Evolutionary conservation across 2,113 vertebrate genomes (phyloP), one percentile per base, ranked within the genome.

Genomic region (Perca flavescens): DNA sequence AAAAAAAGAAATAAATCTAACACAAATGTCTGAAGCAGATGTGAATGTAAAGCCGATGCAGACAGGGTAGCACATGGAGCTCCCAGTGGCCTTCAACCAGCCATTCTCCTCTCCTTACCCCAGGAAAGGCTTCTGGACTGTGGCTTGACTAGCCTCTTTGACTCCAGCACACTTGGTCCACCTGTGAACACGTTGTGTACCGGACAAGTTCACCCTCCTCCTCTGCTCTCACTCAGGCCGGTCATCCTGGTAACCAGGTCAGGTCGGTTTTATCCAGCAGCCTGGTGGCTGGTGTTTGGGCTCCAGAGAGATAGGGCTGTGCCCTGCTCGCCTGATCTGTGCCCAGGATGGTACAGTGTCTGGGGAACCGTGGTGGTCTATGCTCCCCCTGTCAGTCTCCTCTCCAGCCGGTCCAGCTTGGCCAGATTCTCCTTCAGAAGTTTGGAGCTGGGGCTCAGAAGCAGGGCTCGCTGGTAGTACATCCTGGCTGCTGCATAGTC

Each of bases 381-480:
- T 1, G 91, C 61, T 79, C 84, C 90, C 93, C 95, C 65, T 93
- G 96, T 86, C 54, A 96, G 93, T 64, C 95, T 95, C 88, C 95
- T 97, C 93, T 99, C 97, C 61, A 99, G 92, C 60, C 98, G 96
- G 89, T 99, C 97, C 91, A 99, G 83, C 76, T 99, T 99, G 82
- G 97, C 97, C 47, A 99, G 93, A 80, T 99, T 99, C 85, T 99
- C 98, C 91, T 96, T 97, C 69, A 99, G 95, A 64, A 99, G 93
- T 88, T 95, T 97, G 93, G 97, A 99, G 73, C 96, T 95, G 9
- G 98, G 98, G 61, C 95, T 97, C 57, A 99, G 95, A 56, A 94
- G 93, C 64, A 99, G 93, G 17, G 98, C 98, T 85, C 94, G 96
- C 86, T 97, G 92, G 64, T 99, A 99, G 91, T 97, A 99, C 69